Evolutionary conservation across 2,113 vertebrate species (phyloP).

Genomic region (Cinclus mexicanus): DNA sequence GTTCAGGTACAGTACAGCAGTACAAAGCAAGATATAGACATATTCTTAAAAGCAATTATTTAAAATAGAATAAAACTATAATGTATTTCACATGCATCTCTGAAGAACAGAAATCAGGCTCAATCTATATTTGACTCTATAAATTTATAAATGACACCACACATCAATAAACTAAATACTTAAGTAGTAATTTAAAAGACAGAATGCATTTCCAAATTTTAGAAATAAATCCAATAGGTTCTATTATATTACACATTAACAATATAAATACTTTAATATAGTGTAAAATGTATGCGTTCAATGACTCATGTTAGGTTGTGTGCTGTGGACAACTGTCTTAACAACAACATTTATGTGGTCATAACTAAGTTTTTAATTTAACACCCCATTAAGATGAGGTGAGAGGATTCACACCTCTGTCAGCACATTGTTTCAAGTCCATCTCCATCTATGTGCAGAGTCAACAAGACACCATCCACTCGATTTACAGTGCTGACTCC

Average conservation of each 20-base stretch:
- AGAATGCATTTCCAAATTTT: conserved; percentile 43
- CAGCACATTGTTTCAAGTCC: conserved; percentile 33
- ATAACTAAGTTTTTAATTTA: conserved; percentile 64
- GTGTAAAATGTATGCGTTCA: conserved; percentile 55
- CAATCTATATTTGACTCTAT: neutral
- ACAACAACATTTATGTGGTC: conserved; percentile 45
- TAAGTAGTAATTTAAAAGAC: conserved; percentile 49
- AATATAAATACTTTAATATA: conserved; percentile 66
- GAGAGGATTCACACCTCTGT: conserved; percentile 34
- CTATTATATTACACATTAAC: conserved; percentile 50
- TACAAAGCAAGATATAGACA: neutral
- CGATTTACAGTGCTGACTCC: neutral
- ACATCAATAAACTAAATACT: conserved; percentile 54
- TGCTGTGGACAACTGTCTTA: conserved; percentile 7
- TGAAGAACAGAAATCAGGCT: conserved; percentile 9
- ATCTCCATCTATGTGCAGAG: neutral
- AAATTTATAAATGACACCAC: conserved; percentile 50
- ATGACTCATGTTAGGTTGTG: conserved; percentile 52
- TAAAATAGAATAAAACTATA: conserved; percentile 22
- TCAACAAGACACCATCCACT: neutral
- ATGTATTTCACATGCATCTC: neutral
- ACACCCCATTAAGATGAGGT: conserved; percentile 48
- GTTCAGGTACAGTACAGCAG: neutral
- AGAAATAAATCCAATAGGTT: conserved; percentile 25
- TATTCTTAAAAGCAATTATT: neutral